Evolutionary conservation across 2,113 vertebrate species (phyloP).

Genomic region (Galbula dea): DNA sequence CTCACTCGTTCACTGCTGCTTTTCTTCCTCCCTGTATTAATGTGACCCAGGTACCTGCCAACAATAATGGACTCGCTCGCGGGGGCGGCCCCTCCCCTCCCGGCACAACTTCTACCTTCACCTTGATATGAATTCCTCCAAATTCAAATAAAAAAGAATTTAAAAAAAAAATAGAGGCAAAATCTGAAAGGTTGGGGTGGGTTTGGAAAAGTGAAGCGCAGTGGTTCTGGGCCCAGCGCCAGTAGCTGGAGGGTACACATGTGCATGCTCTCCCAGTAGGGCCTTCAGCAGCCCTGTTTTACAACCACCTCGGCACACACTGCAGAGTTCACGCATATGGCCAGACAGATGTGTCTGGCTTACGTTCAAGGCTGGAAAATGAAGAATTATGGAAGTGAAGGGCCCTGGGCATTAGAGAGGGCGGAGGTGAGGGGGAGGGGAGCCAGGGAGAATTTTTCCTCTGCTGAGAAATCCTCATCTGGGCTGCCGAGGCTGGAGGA

Average conservation of each 20-base stretch:
- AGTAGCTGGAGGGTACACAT: constrained; percentile 84
- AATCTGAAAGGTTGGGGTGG: constrained; percentile 78
- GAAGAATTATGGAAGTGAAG: constrained; percentile 96
- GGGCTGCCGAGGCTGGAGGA: constrained; percentile 71
- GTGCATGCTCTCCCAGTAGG: constrained; percentile 83
- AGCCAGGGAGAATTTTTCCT: constrained; percentile 73
- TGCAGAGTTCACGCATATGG: constrained; percentile 94
- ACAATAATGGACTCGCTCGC: constrained; percentile 72
- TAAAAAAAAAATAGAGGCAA: constrained; percentile 61
- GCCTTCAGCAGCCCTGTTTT: constrained; percentile 87
- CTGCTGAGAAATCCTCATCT: constrained; percentile 82
- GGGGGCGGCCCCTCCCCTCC: constrained; percentile 69
- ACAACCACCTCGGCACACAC: constrained; percentile 85
- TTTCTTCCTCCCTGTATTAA: constrained; percentile 76
- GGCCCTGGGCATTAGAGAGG: constrained; percentile 89
- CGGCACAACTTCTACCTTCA: constrained; percentile 68
- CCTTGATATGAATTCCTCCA: constrained; percentile 52
- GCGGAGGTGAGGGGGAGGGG: constrained; percentile 67
- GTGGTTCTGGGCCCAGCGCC: constrained; percentile 82
- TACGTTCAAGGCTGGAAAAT: constrained; percentile 92
- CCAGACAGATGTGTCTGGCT: constrained; percentile 98
- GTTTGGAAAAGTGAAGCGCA: constrained; percentile 78
- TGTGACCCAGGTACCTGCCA: constrained; percentile 77
- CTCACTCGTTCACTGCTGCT: constrained; percentile 62
- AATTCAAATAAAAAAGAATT: constrained; percentile 46